Evolutionary conservation across 2,113 vertebrate genomes (phyloP).

Genomic region (Arenaria interpres): DNA sequence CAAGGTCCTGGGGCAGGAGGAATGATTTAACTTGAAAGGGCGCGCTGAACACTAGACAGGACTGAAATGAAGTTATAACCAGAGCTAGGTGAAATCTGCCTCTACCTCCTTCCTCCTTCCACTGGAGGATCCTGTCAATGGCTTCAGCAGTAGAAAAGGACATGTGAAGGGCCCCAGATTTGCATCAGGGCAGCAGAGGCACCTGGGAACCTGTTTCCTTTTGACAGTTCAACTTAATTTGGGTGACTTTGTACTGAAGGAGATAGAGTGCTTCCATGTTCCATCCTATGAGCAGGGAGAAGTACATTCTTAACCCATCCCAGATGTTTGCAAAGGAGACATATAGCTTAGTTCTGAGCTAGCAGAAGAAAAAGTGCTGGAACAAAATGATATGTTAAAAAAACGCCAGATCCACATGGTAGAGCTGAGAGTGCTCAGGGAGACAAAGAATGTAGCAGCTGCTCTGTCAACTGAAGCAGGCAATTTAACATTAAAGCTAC

Average conservation of each 20-base stretch:
- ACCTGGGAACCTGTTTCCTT: background rate
- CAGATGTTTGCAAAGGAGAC: conserved; percentile 30
- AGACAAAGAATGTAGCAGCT: conserved; percentile 56
- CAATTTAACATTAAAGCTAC: conserved; percentile 39
- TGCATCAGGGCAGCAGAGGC: background rate
- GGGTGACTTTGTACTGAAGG: background rate
- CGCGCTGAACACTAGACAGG: background rate
- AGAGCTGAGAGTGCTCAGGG: conserved; percentile 27
- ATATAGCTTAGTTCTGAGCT: background rate
- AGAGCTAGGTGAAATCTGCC: background rate
- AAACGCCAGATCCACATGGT: conserved; percentile 4
- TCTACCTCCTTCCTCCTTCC: background rate
- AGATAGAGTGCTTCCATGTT: background rate
- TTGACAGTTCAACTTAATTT: background rate
- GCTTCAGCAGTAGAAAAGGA: background rate
- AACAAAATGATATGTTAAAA: background rate
- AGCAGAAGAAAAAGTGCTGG: background rate
- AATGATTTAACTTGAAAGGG: background rate
- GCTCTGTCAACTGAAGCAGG: conserved; percentile 25
- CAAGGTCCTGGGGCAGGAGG: background rate
- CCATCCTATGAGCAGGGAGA: background rate
- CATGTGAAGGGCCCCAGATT: background rate
- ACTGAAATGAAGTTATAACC: background rate
- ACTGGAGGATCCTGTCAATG: background rate
- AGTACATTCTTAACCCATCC: background rate